Percentiles rank a stretch among this genome's conserved stretches.
Conservation (phyloP, 2,888 invertebrate genomes). For the Pherbina coryleti region DNA sequence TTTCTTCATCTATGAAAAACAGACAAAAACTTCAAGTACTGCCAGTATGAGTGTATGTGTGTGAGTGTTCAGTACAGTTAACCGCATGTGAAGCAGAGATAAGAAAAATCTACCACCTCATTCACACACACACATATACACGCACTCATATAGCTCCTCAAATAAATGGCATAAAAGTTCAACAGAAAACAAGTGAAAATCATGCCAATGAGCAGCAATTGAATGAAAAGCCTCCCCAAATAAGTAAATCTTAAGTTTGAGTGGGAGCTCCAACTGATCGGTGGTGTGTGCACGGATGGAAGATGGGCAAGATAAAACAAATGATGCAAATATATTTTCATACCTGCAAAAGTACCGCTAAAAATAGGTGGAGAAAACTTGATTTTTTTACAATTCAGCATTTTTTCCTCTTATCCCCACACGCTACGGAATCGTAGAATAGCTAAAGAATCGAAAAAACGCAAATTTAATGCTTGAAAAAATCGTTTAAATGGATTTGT, state of each 20-base stretch:
- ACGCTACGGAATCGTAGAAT: background rate
- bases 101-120: conserved; percentile 53
- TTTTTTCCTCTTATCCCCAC: background rate
- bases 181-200: conserved; percentile 24
- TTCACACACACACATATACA: conserved; percentile 17
- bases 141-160: background rate
- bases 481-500: conserved; percentile 62
- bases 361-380: conserved; percentile 43
- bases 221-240: conserved; percentile 33
- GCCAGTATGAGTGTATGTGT: background rate
- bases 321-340: conserved; percentile 62
- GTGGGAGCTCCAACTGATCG: background rate
- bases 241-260: background rate
- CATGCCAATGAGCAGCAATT: conserved; percentile 39
- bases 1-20: background rate
- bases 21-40: background rate
- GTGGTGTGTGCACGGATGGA: background rate
- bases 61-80: background rate
- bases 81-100: conserved; percentile 59
- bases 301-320: conserved; percentile 54
- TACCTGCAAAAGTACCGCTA: conserved; percentile 39
- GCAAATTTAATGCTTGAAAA: conserved; percentile 64
- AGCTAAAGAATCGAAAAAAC: conserved; percentile 60
- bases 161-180: background rate
- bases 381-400: conserved; percentile 44